Conservation (phyloP, 2,113 vertebrate species). For the Phalacrocorax pelagicus region DNA sequence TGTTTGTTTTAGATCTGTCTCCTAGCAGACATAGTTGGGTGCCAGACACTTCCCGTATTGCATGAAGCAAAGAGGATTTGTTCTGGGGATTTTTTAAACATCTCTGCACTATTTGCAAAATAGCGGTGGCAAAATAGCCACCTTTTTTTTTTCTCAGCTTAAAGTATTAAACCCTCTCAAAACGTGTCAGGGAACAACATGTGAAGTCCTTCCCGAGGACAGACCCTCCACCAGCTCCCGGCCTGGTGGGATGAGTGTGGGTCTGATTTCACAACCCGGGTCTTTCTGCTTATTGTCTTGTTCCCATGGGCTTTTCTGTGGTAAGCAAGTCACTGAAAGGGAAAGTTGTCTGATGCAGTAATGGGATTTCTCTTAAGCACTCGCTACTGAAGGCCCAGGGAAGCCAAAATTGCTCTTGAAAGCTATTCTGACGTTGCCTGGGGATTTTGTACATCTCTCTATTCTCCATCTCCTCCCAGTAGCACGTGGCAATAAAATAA, state of each 20-base stretch:
- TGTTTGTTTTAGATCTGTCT: constrained; percentile 8
- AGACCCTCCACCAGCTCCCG: background rate
- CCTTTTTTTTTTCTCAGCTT: background rate
- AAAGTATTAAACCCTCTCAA: background rate
- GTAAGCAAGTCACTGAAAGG: background rate
- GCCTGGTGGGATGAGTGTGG: fast-evolving
- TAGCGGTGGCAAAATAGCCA: no score
- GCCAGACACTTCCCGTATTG: background rate
- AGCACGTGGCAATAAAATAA: background rate
- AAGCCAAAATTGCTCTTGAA: background rate
- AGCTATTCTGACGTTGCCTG: background rate
- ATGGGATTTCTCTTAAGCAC: background rate
- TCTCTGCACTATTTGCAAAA: background rate
- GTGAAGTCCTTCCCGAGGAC: background rate
- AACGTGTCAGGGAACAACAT: background rate
- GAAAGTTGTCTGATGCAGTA: background rate
- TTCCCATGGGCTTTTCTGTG: constrained; percentile 24
- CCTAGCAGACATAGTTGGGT: background rate
- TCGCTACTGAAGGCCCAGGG: background rate
- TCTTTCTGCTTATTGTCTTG: background rate
- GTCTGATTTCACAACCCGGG: background rate
- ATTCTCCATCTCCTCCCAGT: background rate
- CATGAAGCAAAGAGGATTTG: background rate
- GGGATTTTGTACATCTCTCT: background rate
- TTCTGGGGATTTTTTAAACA: background rate